A percentile compares a stretch with the other conserved stretches of the same genome.
These are phyloP conservation scores for Pantala flavescens DNA, from an alignment of 1,140 invertebrate genomes.

Conservation along the genomic window DNA sequence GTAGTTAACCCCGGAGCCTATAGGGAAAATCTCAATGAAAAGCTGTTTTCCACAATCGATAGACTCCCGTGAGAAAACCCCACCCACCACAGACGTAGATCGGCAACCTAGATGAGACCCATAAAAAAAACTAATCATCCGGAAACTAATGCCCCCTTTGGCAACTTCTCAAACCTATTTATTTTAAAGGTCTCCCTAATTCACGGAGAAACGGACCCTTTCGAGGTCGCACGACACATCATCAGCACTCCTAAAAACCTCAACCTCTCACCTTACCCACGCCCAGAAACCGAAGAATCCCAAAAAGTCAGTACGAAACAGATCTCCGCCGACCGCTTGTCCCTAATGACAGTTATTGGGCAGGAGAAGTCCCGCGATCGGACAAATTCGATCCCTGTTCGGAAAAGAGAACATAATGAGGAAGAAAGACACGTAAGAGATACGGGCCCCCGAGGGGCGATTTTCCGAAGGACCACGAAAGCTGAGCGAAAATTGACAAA, in stretches of 20 bases:
- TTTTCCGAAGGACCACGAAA: background rate
- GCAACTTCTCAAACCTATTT: too few species aligned
- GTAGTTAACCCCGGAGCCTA: too few species aligned
- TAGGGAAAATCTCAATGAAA: too few species aligned
- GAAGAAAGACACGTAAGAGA: background rate
- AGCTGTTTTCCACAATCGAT: background rate
- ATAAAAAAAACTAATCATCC: too few species aligned
- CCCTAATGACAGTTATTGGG: background rate
- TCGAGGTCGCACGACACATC: background rate
- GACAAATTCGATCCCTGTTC: background rate
- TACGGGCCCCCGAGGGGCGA: background rate
- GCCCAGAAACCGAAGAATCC: background rate
- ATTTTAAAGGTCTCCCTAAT: too few species aligned
- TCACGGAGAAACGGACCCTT: background rate
- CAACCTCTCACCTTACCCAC: background rate
- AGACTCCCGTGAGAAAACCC: background rate
- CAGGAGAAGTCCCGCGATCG: background rate
- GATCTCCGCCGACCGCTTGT: too few species aligned
- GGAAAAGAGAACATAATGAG: background rate
- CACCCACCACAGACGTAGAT: background rate
- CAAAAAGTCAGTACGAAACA: background rate
- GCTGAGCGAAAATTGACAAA: background rate
- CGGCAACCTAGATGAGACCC: background rate
- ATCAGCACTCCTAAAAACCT: background rate
- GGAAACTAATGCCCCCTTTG: too few species aligned